phyloP scores from a whole-genome alignment of 1,140 invertebrate genomes.

The Cylas formicarius region DNA sequence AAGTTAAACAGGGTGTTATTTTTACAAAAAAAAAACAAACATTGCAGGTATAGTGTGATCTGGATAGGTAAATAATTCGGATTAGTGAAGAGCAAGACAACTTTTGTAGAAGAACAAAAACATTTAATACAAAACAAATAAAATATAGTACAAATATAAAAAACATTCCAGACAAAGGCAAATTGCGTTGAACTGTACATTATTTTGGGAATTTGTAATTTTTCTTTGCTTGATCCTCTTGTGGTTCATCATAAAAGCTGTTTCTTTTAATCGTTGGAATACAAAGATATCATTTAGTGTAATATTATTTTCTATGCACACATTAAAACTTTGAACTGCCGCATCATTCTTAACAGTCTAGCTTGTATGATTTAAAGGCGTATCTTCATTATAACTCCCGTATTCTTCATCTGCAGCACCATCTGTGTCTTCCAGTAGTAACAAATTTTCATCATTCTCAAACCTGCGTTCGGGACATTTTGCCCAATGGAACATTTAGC shows the following conservation, averaged over 20 bases:
- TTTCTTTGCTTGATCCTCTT: slow-evolving; percentile 9
- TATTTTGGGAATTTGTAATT: slow-evolving; percentile 16
- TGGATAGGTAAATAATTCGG: no score
- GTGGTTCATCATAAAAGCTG: slow-evolving; percentile 10
- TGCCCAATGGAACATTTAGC: slow-evolving; percentile 13
- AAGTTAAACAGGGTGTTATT: no score
- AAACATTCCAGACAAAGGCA: no score
- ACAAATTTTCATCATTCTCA: slow-evolving; percentile 14
- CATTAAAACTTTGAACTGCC: slow-evolving; percentile 18
- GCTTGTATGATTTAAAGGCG: slow-evolving; percentile 14
- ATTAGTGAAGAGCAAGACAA: no score
- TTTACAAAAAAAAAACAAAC: no score
- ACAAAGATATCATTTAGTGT: no score
- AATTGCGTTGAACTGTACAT: no score
- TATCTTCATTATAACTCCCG: slow-evolving; percentile 12
- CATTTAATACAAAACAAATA: no score
- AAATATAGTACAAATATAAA: no score
- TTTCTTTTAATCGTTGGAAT: slow-evolving; percentile 12
- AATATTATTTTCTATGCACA: no score
- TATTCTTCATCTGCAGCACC: slow-evolving; percentile 8
- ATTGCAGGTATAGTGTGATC: no score
- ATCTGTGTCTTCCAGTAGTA: slow-evolving; percentile 15
- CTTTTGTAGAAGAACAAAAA: no score
- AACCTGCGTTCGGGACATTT: slow-evolving; percentile 4
- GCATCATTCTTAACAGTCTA: slow-evolving; percentile 15